A percentile compares a stretch with the other conserved stretches of the same genome.
Conservation (phyloP, 2,797 vertebrate species). For the Threskiornis aethiopicus region DNA sequence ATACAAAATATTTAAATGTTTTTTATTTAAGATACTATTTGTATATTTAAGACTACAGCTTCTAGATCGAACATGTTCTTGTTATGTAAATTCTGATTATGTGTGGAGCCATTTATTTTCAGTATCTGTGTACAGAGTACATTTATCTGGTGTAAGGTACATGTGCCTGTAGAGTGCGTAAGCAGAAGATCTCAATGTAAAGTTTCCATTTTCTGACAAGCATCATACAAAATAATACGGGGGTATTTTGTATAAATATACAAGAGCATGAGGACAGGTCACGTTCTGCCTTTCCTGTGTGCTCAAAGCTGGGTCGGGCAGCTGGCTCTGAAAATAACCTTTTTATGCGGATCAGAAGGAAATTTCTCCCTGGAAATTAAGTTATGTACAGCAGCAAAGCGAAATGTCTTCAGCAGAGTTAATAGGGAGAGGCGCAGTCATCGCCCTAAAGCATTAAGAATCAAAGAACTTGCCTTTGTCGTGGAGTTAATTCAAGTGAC, state of each 20-base stretch:
- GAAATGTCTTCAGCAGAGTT: neutral
- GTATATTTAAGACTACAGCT: neutral
- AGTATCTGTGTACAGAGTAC: neutral
- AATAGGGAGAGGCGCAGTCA: neutral
- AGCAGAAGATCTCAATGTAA: neutral
- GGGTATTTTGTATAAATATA: neutral
- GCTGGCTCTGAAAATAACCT: neutral
- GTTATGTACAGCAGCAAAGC: neutral
- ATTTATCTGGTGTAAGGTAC: neutral
- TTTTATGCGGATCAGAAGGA: neutral
- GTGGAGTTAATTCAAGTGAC: neutral
- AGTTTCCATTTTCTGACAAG: neutral
- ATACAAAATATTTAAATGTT: conserved; percentile 32
- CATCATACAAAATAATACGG: neutral
- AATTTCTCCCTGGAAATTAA: neutral
- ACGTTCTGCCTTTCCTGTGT: neutral
- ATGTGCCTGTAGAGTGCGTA: neutral
- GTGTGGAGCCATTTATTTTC: neutral
- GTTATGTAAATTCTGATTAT: neutral
- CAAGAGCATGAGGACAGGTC: neutral
- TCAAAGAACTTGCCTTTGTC: neutral
- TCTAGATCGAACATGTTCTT: neutral
- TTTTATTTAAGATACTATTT: conserved; percentile 26
- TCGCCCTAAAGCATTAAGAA: neutral
- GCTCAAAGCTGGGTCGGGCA: neutral